These are phyloP conservation scores for Listronotus oregonensis DNA, from an alignment of 1,140 invertebrate species.

Conservation along the genomic window DNA sequence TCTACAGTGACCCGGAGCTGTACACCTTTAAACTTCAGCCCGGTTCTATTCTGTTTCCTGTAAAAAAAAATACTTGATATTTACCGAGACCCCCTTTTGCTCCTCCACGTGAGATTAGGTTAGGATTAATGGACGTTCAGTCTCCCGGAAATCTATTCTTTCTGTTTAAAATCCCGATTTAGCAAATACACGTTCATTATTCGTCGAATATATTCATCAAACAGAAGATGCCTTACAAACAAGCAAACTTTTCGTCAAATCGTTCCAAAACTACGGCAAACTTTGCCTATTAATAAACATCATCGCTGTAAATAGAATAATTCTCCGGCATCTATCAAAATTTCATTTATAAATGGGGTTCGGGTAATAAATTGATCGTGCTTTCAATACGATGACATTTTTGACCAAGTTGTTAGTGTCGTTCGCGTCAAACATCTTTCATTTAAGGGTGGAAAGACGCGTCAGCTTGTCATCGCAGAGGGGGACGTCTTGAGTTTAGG, in stretches of 20 bases:
- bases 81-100: too few relatives aligned
- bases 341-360: conserved; percentile 27
- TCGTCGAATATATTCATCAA: too few relatives aligned
- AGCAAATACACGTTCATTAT: too few relatives aligned
- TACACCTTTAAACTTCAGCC: too few relatives aligned
- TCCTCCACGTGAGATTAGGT: too few relatives aligned
- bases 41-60: too few relatives aligned
- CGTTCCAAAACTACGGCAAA: conserved; percentile 27
- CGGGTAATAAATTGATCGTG: conserved; percentile 37
- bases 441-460: conserved; percentile 34
- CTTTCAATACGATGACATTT: conserved; percentile 41
- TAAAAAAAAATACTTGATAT: too few relatives aligned
- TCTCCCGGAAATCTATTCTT: too few relatives aligned
- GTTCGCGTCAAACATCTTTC: conserved; percentile 40
- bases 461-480: conserved; percentile 37
- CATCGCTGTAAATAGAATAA: conserved; percentile 27
- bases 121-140: too few relatives aligned
- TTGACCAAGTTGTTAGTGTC: conserved; percentile 40
- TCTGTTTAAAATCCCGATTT: too few relatives aligned
- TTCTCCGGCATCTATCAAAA: conserved; percentile 15
- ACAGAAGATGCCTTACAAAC: neutral
- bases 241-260: conserved; percentile 22
- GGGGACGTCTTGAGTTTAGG: neutral
- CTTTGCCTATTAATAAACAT: conserved; percentile 34
- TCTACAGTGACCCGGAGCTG: too few relatives aligned